These are phyloP conservation scores for Amiota communis DNA, from an alignment of 2,888 invertebrate genomes.

Conservation along the genomic window DNA sequence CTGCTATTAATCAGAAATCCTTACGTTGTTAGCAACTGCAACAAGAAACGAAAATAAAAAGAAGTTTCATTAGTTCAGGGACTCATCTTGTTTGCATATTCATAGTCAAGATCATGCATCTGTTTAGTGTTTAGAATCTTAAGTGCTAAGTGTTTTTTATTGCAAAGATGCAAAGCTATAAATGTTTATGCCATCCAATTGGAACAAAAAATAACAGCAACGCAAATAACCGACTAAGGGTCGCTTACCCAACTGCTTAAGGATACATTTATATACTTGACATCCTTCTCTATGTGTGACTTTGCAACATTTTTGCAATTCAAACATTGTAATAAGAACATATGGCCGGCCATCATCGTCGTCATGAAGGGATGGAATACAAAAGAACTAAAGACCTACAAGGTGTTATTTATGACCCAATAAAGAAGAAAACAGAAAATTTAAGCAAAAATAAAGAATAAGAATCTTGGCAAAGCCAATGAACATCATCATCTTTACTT, in stretches of 20 bases:
- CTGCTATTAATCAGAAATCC: neutral
- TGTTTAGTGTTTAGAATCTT: too few species aligned
- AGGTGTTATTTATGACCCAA: slow-evolving; percentile 66
- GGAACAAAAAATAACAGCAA: neutral
- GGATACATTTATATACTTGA: neutral
- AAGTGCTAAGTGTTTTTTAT: neutral
- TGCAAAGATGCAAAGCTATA: neutral
- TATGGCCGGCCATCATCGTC: neutral
- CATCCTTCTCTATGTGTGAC: neutral
- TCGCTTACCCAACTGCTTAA: too few species aligned
- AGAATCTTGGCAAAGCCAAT: neutral
- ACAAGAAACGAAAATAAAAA: neutral
- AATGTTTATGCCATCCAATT: neutral
- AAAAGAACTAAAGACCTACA: slow-evolving; percentile 35
- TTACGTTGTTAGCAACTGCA: neutral
- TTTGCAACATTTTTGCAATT: neutral
- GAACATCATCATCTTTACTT: too few species aligned
- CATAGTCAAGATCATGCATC: neutral
- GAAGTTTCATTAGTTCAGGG: neutral
- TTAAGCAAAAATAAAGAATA: slow-evolving; percentile 23
- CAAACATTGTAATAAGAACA: slow-evolving; percentile 7
- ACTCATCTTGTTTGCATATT: neutral
- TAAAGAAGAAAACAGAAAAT: slow-evolving; percentile 51
- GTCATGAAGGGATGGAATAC: neutral
- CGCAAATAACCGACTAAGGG: neutral